Percentiles rank a stretch among this genome's conserved stretches.
phyloP scores from a whole-genome alignment of 2,888 invertebrate genomes.

The Hypsopygia costalis region DNA sequence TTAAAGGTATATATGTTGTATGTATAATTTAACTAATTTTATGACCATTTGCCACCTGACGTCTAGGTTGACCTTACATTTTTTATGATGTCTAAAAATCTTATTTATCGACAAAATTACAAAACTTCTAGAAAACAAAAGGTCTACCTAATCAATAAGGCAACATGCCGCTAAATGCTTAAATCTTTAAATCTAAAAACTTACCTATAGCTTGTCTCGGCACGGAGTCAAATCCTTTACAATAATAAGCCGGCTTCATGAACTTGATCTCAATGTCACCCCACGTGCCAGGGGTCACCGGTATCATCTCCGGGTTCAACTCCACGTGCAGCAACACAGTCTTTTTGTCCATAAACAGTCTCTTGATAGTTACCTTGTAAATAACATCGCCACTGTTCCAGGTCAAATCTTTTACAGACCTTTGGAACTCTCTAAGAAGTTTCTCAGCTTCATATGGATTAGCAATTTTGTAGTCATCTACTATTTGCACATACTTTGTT shows the following conservation, averaged over 20 bases:
- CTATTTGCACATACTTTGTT: constrained; percentile 42
- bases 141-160: too few relatives aligned
- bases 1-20: too few relatives aligned
- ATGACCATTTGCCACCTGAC: too few relatives aligned
- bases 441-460: constrained; percentile 23
- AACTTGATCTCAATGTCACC: constrained; percentile 37
- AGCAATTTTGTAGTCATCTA: constrained; percentile 22
- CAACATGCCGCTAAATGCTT: too few relatives aligned
- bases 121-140: too few relatives aligned
- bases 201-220: constrained; percentile 44
- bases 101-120: too few relatives aligned
- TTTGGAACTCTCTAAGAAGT: constrained; percentile 33
- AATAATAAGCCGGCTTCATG: constrained; percentile 53
- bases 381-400: constrained; percentile 34
- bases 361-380: constrained; percentile 41
- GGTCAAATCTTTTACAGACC: constrained; percentile 24
- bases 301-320: constrained; percentile 40
- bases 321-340: constrained; percentile 50
- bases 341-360: constrained; percentile 47
- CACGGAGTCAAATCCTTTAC: constrained; percentile 33
- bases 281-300: constrained; percentile 48
- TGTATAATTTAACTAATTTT: too few relatives aligned
- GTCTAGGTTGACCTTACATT: too few relatives aligned
- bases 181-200: too few relatives aligned
- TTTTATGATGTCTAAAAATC: too few relatives aligned